Conservation (phyloP, 2,113 vertebrate species). For the Pluvianellus socialis region DNA sequence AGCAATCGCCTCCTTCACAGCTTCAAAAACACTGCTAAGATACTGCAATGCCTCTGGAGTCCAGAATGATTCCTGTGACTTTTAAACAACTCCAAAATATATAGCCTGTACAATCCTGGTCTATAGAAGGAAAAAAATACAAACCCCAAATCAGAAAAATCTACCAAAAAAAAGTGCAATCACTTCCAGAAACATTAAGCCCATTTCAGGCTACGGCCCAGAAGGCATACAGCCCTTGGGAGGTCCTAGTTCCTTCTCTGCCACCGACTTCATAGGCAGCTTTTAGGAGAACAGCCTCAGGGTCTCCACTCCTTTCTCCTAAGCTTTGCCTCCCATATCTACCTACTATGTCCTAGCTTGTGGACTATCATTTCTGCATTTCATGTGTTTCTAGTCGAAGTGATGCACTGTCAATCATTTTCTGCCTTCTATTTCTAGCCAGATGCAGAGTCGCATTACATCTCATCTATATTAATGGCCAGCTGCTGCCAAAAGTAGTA, state of each 20-base stretch:
- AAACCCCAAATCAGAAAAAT: background rate
- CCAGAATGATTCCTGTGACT: background rate
- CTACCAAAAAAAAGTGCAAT: background rate
- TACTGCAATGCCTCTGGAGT: background rate
- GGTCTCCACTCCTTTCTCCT: background rate
- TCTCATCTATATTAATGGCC: background rate
- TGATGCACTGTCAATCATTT: background rate
- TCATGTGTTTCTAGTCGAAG: background rate
- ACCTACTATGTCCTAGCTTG: background rate
- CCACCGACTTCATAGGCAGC: background rate
- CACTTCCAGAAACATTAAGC: background rate
- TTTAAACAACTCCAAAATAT: background rate
- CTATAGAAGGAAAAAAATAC: background rate
- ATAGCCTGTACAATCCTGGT: background rate
- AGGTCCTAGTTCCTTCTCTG: background rate
- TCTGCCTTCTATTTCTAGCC: background rate
- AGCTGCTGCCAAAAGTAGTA: background rate
- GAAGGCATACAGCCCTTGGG: background rate
- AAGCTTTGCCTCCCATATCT: background rate
- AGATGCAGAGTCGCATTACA: background rate
- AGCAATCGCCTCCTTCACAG: background rate
- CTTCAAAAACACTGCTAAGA: background rate
- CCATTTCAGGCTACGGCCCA: background rate
- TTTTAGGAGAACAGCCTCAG: background rate
- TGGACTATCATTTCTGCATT: background rate